Evolutionary conservation across 2,797 vertebrate genomes (phyloP), one percentile per base, ranked within the genome.

Genomic region (Rousettus madagascariensis): DNA sequence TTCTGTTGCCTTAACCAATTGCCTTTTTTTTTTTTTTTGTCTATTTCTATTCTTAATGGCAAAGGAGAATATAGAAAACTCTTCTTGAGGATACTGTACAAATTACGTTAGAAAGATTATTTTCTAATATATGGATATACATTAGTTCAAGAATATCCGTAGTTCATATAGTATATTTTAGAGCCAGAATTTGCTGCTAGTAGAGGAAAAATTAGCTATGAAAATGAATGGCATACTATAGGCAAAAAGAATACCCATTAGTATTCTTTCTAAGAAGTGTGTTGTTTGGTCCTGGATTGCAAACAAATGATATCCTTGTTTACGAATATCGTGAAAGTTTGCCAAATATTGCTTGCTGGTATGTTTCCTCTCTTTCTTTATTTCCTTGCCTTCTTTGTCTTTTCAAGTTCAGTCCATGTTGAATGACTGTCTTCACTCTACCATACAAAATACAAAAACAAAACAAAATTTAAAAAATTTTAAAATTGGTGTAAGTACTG

Each of bases 81-180:
- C 33, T 61, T 77, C 3, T 68, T 77, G 24, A 77, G 71, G 38
- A 8, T 12, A 83, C 16, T 92, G 12, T 94, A 43, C 22, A 90
- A 30, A 86, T 78, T 93, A 65, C 26, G 17, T 85, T 74, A 49
- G 78, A 51, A 77, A 83, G 8, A 79, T 33, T 79, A 43, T 93
- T 93, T 96, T 71, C 57, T 84, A 71, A 74, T 5, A 74, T 26
- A 38, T 36, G 22, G 15, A 16, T 91, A 59, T 91, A 36, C 72
- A 66, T 80, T 94, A 77, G 0, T 66, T 95, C 43, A 92, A 92
- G 69, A 92, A 82, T 79, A 26, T 79, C 19, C 49, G 0, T 66
- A 72, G 13, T 84, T 94, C 28, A 92, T 71, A 87, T 90, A 77
- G 24, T 72, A 12, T 95, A 43, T 77, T 97, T 93, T 59, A 92